A percentile compares a stretch with the other conserved stretches of the same genome.
Conservation (phyloP, 2,113 vertebrate genomes). For the Leucoraja erinaceus region DNA sequence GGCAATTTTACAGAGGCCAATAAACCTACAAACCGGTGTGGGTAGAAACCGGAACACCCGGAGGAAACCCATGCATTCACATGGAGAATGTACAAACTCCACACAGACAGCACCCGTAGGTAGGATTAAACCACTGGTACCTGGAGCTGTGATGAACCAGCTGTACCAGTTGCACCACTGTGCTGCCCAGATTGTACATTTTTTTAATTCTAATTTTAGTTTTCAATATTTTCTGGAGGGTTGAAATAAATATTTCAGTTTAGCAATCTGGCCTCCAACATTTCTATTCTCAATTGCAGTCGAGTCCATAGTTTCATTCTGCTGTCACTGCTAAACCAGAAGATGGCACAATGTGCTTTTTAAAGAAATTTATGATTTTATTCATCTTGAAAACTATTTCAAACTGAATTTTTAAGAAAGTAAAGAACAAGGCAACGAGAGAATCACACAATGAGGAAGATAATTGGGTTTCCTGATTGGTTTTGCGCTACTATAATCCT, state of each 20-base stretch:
- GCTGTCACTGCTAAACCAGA: not conserved
- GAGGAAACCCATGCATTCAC: too few species aligned
- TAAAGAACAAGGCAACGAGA: not conserved
- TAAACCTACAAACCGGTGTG: too few species aligned
- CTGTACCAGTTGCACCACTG: too few species aligned
- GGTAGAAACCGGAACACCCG: too few species aligned
- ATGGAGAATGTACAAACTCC: too few species aligned
- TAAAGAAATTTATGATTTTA: not conserved
- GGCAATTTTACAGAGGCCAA: too few species aligned
- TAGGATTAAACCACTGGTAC: too few species aligned
- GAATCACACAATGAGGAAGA: not conserved
- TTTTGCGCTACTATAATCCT: not conserved
- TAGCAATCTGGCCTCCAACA: not conserved
- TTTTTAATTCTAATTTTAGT: not conserved
- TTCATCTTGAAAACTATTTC: constrained; percentile 3
- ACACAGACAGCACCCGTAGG: too few species aligned
- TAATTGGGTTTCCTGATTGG: not conserved
- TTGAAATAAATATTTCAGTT: not conserved
- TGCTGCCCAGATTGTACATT: too few species aligned
- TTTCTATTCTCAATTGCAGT: not conserved
- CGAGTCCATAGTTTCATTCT: not conserved
- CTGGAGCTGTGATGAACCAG: too few species aligned
- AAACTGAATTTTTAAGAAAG: not conserved
- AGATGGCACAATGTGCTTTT: not conserved
- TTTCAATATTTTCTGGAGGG: not conserved